These are phyloP conservation scores for Caenorhabditis zanzibari DNA, from an alignment of 2,888 invertebrate species.

Conservation along the genomic window DNA sequence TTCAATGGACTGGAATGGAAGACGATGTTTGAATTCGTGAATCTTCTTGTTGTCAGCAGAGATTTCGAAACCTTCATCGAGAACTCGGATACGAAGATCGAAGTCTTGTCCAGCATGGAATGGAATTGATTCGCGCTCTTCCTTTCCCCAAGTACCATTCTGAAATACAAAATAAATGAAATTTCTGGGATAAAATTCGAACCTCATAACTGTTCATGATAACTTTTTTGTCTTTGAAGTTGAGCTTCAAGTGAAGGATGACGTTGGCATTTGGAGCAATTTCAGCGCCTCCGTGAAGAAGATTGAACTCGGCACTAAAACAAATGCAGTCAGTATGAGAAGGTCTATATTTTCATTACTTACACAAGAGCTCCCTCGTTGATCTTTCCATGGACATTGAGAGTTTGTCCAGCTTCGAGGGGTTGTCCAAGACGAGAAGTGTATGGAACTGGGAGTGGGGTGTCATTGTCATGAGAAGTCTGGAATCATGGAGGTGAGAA, in stretches of 20 bases:
- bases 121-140: constrained; percentile 78
- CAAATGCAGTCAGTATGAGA: background rate
- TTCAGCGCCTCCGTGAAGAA: constrained; percentile 71
- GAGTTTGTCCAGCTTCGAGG: constrained; percentile 77
- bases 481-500: constrained; percentile 3
- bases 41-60: constrained; percentile 78
- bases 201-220: constrained; percentile 78
- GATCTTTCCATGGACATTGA: constrained; percentile 76
- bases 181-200: background rate
- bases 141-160: constrained; percentile 81
- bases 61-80: constrained; percentile 80
- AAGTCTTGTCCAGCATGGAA: constrained; percentile 78
- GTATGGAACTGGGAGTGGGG: constrained; percentile 76
- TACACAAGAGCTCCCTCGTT: constrained; percentile 73
- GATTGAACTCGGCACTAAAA: constrained; percentile 72
- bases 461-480: constrained; percentile 57
- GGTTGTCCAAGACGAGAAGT: constrained; percentile 75
- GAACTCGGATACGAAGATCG: constrained; percentile 81
- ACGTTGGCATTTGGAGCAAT: constrained; percentile 73
- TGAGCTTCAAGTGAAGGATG: constrained; percentile 79
- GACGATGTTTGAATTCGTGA: constrained; percentile 79
- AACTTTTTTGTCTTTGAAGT: constrained; percentile 80
- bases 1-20: constrained; percentile 76
- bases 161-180: constrained; percentile 47
- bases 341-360: constrained; percentile 9